phyloP scores from a whole-genome alignment of 2,888 invertebrate species.

The Epinotia nisella region DNA sequence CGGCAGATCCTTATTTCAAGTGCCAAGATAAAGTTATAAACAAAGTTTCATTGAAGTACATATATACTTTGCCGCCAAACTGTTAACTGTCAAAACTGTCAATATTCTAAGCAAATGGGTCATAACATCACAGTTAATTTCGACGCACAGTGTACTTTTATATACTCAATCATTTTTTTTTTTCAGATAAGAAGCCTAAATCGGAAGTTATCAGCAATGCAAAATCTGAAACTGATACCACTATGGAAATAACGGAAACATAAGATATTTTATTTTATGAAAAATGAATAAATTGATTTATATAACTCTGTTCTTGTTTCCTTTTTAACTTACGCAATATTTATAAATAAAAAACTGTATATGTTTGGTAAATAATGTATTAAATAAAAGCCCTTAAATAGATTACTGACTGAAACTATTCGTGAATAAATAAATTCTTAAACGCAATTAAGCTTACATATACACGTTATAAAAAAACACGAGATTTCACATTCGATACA shows the following conservation, averaged over 20 bases:
- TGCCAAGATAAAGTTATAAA: too few relatives aligned
- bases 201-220: constrained; percentile 6
- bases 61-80: too few relatives aligned
- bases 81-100: too few relatives aligned
- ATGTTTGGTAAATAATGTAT: constrained; percentile 50
- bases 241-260: constrained; percentile 40
- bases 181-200: constrained; percentile 53
- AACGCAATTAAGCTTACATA: neutral
- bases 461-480: constrained; percentile 13
- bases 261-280: constrained; percentile 48
- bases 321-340: neutral
- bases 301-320: neutral
- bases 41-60: too few relatives aligned
- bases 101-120: neutral
- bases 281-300: neutral
- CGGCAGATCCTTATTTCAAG: too few relatives aligned
- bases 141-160: neutral
- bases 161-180: constrained; percentile 24
- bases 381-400: constrained; percentile 51
- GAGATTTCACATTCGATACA: constrained; percentile 45
- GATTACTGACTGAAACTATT: constrained; percentile 50
- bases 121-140: neutral
- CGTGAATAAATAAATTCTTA: constrained; percentile 19
- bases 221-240: constrained; percentile 52
- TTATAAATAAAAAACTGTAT: constrained; percentile 18